Evolutionary conservation across 2,888 invertebrate genomes (phyloP).

Genomic region (Girardia tigrina): DNA sequence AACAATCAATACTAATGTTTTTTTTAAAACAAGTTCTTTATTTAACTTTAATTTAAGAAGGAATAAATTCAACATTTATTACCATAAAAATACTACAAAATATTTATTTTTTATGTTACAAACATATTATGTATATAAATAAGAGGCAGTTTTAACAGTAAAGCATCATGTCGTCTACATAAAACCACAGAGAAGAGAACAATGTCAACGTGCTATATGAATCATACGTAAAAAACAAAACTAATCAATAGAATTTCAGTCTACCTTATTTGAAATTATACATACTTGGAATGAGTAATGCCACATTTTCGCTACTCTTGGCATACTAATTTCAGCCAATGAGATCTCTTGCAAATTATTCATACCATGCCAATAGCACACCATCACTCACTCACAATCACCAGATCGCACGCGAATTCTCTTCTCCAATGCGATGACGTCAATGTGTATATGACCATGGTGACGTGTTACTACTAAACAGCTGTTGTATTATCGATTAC

Average conservation of each 20-base stretch:
- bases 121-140: too few relatives aligned
- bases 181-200: slow-evolving; percentile 15
- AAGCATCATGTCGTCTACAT: too few relatives aligned
- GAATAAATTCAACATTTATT: too few relatives aligned
- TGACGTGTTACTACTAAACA: slow-evolving; percentile 20
- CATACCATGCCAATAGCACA: slow-evolving; percentile 11
- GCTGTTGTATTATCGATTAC: slow-evolving; percentile 23
- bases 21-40: too few relatives aligned
- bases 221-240: neutral
- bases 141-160: too few relatives aligned
- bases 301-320: slow-evolving; percentile 23
- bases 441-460: slow-evolving; percentile 15
- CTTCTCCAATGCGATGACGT: slow-evolving; percentile 3
- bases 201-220: slow-evolving; percentile 23
- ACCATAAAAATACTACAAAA: too few relatives aligned
- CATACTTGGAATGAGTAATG: slow-evolving; percentile 23
- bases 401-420: neutral
- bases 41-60: too few relatives aligned
- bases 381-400: neutral
- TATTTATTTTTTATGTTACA: too few relatives aligned
- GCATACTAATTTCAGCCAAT: slow-evolving; percentile 9
- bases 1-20: too few relatives aligned
- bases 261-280: slow-evolving; percentile 5
- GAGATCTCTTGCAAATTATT: neutral
- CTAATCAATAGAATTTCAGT: neutral